phyloP scores from a whole-genome alignment of 2,888 invertebrate species.

The Chrysolina haemoptera region DNA sequence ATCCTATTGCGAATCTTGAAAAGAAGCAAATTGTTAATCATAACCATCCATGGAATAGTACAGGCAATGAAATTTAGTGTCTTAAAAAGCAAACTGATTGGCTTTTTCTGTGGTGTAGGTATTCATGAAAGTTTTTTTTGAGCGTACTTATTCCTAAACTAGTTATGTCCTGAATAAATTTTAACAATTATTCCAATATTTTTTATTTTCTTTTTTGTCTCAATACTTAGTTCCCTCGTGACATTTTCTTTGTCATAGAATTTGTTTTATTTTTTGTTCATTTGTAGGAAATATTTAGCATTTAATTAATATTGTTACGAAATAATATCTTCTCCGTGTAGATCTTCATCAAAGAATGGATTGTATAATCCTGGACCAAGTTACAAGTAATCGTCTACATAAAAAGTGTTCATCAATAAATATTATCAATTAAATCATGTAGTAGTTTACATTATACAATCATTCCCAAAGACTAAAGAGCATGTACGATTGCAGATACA shows the following conservation, averaged over 20 bases:
- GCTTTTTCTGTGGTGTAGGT: too few relatives aligned
- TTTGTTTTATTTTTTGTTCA: constrained; percentile 14
- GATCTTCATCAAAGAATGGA: constrained; percentile 33
- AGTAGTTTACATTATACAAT: constrained; percentile 41
- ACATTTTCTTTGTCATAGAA: too few relatives aligned
- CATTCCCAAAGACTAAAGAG: constrained; percentile 42
- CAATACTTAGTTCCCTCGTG: not conserved
- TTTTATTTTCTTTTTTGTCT: not conserved
- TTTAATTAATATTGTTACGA: not conserved
- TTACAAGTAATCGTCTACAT: constrained; percentile 39
- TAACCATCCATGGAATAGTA: too few relatives aligned
- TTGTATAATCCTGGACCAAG: constrained; percentile 47
- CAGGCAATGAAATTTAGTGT: too few relatives aligned
- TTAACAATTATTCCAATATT: not conserved
- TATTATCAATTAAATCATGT: constrained; percentile 27
- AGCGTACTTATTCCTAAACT: too few relatives aligned
- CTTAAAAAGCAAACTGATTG: too few relatives aligned
- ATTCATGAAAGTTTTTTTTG: too few relatives aligned
- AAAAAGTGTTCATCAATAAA: constrained; percentile 46
- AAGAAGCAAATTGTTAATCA: too few relatives aligned
- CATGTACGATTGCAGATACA: constrained; percentile 28
- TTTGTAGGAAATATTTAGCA: not conserved
- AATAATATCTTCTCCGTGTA: constrained; percentile 18
- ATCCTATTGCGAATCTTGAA: not conserved
- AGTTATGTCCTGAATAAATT: not conserved